Percentiles rank a stretch among this genome's conserved stretches.
Evolutionary conservation across 1,140 invertebrate genomes (phyloP).

Genomic region (Brachionus paranguensis): DNA sequence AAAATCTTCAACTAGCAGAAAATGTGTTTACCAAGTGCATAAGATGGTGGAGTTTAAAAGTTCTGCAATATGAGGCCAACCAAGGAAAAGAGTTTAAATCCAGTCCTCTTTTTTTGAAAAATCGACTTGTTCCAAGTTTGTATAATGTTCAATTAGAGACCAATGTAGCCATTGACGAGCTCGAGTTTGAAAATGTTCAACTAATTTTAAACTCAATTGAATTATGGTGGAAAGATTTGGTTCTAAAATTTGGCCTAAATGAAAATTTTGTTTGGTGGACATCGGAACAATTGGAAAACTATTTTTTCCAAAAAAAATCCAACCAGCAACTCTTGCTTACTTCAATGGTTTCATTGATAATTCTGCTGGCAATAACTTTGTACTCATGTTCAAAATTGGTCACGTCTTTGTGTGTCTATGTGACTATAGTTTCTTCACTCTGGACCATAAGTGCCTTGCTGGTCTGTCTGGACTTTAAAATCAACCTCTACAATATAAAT

Average conservation of each 20-base stretch:
- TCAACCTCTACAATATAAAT: background rate
- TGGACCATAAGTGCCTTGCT: background rate
- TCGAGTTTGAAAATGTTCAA: background rate
- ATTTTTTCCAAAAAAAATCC: slow-evolving; percentile 15
- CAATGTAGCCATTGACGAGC: background rate
- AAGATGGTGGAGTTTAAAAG: slow-evolving; percentile 26
- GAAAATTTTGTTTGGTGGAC: slow-evolving; percentile 32
- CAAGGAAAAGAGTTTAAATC: background rate
- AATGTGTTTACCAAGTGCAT: background rate
- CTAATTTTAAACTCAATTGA: background rate
- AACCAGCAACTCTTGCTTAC: background rate
- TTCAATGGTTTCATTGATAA: background rate
- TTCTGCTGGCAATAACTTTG: background rate
- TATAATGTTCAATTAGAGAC: background rate
- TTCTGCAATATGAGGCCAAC: background rate
- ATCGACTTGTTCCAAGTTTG: background rate
- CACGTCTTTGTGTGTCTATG: background rate
- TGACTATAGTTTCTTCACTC: background rate
- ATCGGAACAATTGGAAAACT: slow-evolving; percentile 4
- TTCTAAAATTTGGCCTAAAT: background rate
- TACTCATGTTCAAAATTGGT: slow-evolving; percentile 16
- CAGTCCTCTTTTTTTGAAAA: background rate
- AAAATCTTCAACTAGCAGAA: background rate
- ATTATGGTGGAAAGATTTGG: background rate
- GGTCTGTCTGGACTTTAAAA: background rate